These are phyloP conservation scores for Apocrypta bakeri DNA, from an alignment of 1,140 invertebrate species.

Conservation along the genomic window DNA sequence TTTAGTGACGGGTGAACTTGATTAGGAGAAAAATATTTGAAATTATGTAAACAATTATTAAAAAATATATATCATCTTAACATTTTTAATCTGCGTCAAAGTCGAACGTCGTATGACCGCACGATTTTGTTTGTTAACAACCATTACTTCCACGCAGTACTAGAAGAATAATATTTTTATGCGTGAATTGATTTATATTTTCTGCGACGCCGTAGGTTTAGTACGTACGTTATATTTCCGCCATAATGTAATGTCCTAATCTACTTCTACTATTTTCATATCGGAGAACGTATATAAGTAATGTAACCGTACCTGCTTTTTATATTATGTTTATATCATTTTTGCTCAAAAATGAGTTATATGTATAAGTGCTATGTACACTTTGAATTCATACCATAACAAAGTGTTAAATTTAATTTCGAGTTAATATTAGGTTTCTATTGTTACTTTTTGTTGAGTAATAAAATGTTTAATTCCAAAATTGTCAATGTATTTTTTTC, in stretches of 20 bases:
- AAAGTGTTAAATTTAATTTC: conserved; percentile 25
- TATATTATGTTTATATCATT: conserved; percentile 33
- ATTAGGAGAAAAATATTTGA: not conserved
- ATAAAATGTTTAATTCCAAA: conserved; percentile 66
- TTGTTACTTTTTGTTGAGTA: conserved; percentile 68
- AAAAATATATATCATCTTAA: not conserved
- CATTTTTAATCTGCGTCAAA: not conserved
- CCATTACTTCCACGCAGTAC: not conserved
- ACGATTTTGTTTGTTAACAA: not conserved
- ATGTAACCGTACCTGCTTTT: conserved; percentile 47
- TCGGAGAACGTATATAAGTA: conserved; percentile 34
- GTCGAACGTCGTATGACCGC: not conserved
- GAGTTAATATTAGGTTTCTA: conserved; percentile 50
- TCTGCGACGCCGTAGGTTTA: conserved; percentile 17
- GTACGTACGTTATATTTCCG: conserved; percentile 32
- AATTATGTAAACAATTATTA: not conserved
- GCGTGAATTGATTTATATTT: conserved; percentile 17
- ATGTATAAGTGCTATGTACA: conserved; percentile 24
- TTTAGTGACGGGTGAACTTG: not conserved
- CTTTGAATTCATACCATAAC: conserved; percentile 30
- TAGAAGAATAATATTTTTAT: not conserved
- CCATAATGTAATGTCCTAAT: conserved; percentile 37
- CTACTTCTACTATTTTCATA: conserved; percentile 18
- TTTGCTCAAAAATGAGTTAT: conserved; percentile 29
- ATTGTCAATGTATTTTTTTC: not conserved